Conservation (phyloP, 2,888 invertebrate species). For the Caenorhabditis sp. region DNA sequence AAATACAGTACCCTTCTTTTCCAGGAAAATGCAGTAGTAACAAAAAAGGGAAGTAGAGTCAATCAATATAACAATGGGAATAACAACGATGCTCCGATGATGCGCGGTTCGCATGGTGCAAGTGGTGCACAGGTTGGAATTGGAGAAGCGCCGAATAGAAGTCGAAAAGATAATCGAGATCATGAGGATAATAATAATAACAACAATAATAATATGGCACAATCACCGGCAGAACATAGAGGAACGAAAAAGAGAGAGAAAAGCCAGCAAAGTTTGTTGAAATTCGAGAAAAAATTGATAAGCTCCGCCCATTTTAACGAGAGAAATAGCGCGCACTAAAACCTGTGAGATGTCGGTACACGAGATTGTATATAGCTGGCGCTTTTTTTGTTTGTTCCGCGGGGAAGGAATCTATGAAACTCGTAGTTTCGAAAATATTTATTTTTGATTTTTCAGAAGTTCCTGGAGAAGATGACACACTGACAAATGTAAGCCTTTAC, state of each 20-base stretch:
- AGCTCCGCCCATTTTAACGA: too few species aligned
- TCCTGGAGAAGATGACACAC: conserved; percentile 18
- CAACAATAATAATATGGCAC: not conserved
- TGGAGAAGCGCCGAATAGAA: not conserved
- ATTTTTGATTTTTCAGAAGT: conserved; percentile 17
- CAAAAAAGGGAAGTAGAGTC: conserved; percentile 1
- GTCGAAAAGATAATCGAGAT: not conserved
- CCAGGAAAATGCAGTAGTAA: conserved; percentile 3
- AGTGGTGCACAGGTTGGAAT: not conserved
- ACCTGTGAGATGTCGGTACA: too few species aligned
- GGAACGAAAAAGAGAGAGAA: not conserved
- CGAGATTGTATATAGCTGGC: too few species aligned
- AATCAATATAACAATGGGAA: not conserved
- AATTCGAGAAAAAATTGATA: too few species aligned
- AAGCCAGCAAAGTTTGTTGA: not conserved
- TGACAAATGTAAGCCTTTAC: conserved; percentile 21
- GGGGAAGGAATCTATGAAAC: too few species aligned
- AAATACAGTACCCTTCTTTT: not conserved
- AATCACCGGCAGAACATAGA: not conserved
- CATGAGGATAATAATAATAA: not conserved
- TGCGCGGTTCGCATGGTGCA: not conserved
- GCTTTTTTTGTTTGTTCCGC: too few species aligned
- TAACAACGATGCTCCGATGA: not conserved
- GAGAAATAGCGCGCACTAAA: too few species aligned
- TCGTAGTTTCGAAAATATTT: too few species aligned